Evolutionary conservation across 1,140 invertebrate species (phyloP).

Genomic region (Himalopsyche phryganea): DNA sequence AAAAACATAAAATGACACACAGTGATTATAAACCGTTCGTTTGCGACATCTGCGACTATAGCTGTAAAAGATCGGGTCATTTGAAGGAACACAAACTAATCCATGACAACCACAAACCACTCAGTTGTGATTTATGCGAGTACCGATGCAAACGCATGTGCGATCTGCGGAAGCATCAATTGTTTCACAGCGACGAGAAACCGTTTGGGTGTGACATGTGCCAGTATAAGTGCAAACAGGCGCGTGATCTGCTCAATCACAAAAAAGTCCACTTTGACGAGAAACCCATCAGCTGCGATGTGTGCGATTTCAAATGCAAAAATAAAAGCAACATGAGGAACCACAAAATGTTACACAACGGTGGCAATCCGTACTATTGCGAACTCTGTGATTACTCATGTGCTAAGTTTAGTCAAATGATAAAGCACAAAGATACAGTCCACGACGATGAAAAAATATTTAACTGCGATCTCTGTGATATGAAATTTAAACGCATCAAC

Average conservation of each 20-base stretch:
- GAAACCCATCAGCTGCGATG: no score
- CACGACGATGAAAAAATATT: no score
- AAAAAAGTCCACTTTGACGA: neutral
- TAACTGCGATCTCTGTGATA: no score
- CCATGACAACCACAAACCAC: constrained; percentile 6
- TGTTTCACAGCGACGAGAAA: constrained; percentile 1
- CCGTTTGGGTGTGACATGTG: constrained; percentile 5
- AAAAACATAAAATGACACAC: constrained; percentile 12
- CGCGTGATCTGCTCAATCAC: neutral
- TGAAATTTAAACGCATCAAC: no score
- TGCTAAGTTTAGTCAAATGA: no score
- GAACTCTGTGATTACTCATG: no score
- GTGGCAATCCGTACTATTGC: no score
- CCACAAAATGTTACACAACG: no score
- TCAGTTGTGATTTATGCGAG: constrained; percentile 2
- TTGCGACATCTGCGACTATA: constrained; percentile 7
- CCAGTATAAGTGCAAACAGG: neutral
- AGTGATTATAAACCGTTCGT: neutral
- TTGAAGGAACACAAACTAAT: constrained; percentile 9
- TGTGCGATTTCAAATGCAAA: no score
- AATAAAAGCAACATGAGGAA: no score
- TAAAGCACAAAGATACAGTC: no score
- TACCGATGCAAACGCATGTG: neutral
- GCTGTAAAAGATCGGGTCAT: neutral
- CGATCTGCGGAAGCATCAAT: neutral